Base-by-base conservation (phyloP, 2,888 invertebrate species). In the Volucella bombylans region DNA sequence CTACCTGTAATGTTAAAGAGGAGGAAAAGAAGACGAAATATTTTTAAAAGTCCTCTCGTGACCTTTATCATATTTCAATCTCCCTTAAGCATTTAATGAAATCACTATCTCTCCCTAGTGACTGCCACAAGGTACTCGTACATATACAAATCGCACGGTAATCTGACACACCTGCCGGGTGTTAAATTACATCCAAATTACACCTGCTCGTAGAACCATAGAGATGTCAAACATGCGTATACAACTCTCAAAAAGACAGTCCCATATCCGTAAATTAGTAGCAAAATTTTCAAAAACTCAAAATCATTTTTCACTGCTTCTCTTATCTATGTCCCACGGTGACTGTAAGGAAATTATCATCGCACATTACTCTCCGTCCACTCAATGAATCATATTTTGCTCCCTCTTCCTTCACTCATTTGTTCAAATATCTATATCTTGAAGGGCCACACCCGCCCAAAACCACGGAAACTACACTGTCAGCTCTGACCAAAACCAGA, bases 371-470 rank as follows among this genome's bases (percentile, higher is more conserved):
- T 82, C 73, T 71, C 49, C 59, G 80, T 74, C 80, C 83, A 80
- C 83, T 80, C 76, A 68, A 74, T 83, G 83, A 83, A 80, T 83
- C 83, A 83, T 83, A 80, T 76, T 82, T 68, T 67, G 45, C 72
- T 15, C 47, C 39, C 55, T 23, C 55, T n/a, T 50, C 23, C 45
- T 57, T 11, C 50, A 18, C 39, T 68, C 64, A 65, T 73, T 79
- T 59, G 39, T 73, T 2, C 18, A 23, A 23, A 23, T 23, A 61
- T 39, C 50, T 38, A 73, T 59, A 52, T 55, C 45, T 67, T 59
- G 14, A 15, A 68, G 55, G 52, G 61, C 71, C 80, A 74, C 82
- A 71, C 83, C 80, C 80, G 54, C 47, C n/a, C 31, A 41, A 67
- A 71, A 65, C 14, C 15, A 41, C 18, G 18, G 39, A n/a, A 9